Conservation (phyloP, 2,113 vertebrate genomes). For the Cryptoleucopteryx plumbea region DNA sequence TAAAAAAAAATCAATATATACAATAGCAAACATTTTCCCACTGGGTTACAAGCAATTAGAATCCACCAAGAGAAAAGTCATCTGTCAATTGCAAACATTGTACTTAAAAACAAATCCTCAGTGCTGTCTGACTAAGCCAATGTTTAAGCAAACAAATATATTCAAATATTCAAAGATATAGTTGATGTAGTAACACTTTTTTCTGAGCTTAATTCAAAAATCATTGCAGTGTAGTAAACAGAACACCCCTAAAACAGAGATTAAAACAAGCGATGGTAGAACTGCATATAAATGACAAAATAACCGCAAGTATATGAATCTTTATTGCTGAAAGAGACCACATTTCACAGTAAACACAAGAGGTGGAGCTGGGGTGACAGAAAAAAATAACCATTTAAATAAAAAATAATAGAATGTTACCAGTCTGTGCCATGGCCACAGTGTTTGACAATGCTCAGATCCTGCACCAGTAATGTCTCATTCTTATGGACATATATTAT, state of each 20-base stretch:
- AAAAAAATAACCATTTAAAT: not conserved
- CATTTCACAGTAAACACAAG: constrained; percentile 15
- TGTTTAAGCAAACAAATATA: constrained; percentile 59
- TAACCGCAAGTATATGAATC: constrained; percentile 46
- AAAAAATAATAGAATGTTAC: not conserved
- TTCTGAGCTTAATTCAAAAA: constrained; percentile 57
- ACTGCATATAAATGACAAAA: constrained; percentile 66
- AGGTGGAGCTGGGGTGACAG: not conserved
- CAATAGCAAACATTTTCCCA: not conserved
- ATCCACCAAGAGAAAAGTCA: constrained; percentile 35
- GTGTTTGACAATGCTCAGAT: not conserved
- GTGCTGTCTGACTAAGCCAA: constrained; percentile 39
- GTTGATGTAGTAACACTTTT: constrained; percentile 46
- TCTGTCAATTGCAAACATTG: constrained; percentile 18
- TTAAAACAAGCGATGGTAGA: constrained; percentile 31
- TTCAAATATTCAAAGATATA: constrained; percentile 67
- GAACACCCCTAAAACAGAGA: constrained; percentile 45
- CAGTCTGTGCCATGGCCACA: not conserved
- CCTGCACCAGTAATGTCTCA: not conserved
- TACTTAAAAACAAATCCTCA: constrained; percentile 35
- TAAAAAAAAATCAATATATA: not conserved
- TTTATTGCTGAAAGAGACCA: not conserved
- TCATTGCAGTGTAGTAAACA: constrained; percentile 40
- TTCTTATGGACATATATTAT: not conserved
- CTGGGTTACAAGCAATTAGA: constrained; percentile 36